These are phyloP conservation scores for Fistularia tabacaria DNA, from an alignment of 2,797 vertebrate species.

Conservation along the genomic window DNA sequence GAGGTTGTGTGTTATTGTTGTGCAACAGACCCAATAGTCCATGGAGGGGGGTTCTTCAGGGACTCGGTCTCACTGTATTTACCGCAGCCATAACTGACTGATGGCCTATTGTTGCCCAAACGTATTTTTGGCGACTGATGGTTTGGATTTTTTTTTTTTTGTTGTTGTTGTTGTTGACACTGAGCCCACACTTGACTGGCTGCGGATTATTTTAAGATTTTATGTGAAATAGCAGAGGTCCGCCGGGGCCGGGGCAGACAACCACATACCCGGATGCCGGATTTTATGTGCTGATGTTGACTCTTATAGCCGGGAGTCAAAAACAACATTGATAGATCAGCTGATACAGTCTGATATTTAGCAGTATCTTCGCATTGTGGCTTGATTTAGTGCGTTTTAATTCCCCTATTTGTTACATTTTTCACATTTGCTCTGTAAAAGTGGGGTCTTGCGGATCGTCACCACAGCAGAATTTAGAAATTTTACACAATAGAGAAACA, in stretches of 20 bases:
- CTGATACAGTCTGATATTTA: no score
- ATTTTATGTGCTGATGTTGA: not conserved
- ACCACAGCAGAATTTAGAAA: no score
- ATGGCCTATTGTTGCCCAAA: conserved; percentile 42
- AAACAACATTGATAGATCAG: no score
- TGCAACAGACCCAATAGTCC: conserved; percentile 46
- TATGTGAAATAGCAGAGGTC: conserved; percentile 15
- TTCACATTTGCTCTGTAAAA: no score
- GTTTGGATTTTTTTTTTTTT: not conserved
- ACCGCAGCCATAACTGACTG: conserved; percentile 28
- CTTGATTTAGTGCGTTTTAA: no score
- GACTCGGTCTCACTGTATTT: conserved; percentile 28
- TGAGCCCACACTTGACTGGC: conserved; percentile 9
- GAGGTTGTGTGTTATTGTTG: conserved; percentile 40
- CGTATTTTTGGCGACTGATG: conserved; percentile 30
- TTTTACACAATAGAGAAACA: no score
- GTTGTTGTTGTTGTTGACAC: conserved; percentile 18
- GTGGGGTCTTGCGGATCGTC: no score
- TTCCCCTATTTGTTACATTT: no score
- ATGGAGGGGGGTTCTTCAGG: conserved; percentile 22
- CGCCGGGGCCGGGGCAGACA: no score
- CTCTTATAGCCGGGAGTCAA: no score
- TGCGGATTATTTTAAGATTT: conserved; percentile 24
- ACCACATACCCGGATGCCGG: no score
- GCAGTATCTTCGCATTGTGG: no score